Base-by-base conservation (phyloP, 2,113 vertebrate species). In the Cyanoderma ruficeps region DNA sequence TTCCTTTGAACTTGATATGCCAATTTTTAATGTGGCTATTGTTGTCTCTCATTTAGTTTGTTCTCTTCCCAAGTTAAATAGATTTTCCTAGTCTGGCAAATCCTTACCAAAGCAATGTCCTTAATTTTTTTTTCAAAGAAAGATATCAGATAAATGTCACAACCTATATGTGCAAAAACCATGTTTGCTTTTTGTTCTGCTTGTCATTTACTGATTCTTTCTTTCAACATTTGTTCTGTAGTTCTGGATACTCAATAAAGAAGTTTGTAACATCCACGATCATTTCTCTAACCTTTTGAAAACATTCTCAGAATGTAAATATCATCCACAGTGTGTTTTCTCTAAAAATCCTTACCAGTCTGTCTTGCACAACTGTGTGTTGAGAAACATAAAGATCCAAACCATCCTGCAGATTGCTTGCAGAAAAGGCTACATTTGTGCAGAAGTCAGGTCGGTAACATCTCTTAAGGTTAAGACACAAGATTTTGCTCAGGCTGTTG, bases 151-250 rank as follows among this genome's bases (percentile, higher is more conserved):
- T 56, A 90, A 97, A 94, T 94, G 86, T 94, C 83, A 93, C 64
- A 95, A 83, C 83, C 76, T 91, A 84, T 53, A 59, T 78, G 52
- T 82, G 25, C 56, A 89, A 68, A 96, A 94, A 87, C 22, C 30
- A 22, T 82, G 53, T 93, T 94, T 96, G 69, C 22, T 89, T 92
- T 96, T 92, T 89, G 69, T 84, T 82, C 93, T 1, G 0, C 52
- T 94, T 94, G 80, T 82, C 83, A 97, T 95, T 95, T 97, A 79
- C 95, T 35, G 52, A 84, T 75, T 91, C 72, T 83, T 93, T 80
- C 71, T 74, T 89, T 92, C 81, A 96, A 93, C 84, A 94, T 95
- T 94, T 96, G 46, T 89, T 95, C 56, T 91, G 49, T 87, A 82
- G 49, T 76, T 42, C 74, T 39, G 52, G 44, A 53, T 68, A 79